A percentile compares a stretch with the other conserved stretches of the same genome.
Conservation (phyloP, 30 jellyfish, hydroid and myxozoan species). For the Aurelia sp. region DNA sequence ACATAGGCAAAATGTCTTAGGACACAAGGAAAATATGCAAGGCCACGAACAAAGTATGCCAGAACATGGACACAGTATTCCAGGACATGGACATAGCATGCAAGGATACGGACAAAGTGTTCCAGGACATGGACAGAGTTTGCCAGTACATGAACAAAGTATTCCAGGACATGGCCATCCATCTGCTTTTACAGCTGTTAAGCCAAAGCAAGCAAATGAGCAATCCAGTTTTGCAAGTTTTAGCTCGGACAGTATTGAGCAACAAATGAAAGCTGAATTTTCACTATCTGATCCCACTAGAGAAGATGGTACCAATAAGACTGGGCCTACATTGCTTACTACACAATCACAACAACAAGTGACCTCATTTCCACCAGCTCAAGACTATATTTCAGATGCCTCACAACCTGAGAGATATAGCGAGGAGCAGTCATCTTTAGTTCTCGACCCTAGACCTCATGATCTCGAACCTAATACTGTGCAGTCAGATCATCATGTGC, state of each 20-base stretch:
- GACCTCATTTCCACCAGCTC: background rate
- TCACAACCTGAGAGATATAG: slow-evolving; percentile 17
- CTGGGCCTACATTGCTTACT: background rate
- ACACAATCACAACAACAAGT: background rate
- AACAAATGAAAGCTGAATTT: background rate
- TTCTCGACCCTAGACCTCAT: slow-evolving; percentile 46
- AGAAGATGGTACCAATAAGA: background rate
- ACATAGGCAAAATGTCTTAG: too few species aligned
- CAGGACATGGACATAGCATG: too few species aligned
- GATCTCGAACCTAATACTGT: background rate
- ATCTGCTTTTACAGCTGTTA: slow-evolving; percentile 42
- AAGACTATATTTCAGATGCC: background rate
- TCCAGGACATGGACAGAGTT: too few species aligned
- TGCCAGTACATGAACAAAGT: too few species aligned
- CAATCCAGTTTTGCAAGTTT: background rate
- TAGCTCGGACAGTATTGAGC: slow-evolving; percentile 7
- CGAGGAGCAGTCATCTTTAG: slow-evolving; percentile 44
- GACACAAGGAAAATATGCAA: too few species aligned
- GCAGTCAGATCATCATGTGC: slow-evolving; percentile 51
- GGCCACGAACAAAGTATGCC: too few species aligned
- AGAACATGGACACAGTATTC: too few species aligned
- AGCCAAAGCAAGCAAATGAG: background rate
- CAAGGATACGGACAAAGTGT: too few species aligned
- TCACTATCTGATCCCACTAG: background rate
- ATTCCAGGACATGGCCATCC: slow-evolving; percentile 14